phyloP scores from a whole-genome alignment of 2,888 invertebrate genomes.

The Acleris cristana region DNA sequence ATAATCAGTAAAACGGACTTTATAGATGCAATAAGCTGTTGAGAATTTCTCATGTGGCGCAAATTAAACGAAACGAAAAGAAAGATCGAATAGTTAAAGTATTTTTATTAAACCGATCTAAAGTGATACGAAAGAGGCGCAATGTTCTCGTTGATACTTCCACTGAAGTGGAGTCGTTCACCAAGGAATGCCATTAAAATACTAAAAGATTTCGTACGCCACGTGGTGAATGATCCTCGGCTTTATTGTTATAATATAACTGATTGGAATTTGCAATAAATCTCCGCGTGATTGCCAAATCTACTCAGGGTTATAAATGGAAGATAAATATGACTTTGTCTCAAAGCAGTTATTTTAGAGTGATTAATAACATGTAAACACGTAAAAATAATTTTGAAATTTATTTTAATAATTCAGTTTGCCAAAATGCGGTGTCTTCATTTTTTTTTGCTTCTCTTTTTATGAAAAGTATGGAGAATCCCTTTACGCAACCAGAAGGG shows the following conservation, averaged over 20 bases:
- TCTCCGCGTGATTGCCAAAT: slow-evolving; percentile 57
- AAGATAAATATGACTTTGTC: slow-evolving; percentile 19
- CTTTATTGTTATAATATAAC: slow-evolving; percentile 57
- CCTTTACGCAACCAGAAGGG: no score
- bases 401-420: not conserved
- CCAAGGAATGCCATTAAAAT: slow-evolving; percentile 66
- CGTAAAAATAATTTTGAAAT: not conserved
- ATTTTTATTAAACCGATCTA: slow-evolving; percentile 17
- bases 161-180: slow-evolving; percentile 59
- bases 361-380: not conserved
- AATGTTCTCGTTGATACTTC: slow-evolving; percentile 57
- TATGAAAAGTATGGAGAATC: no score
- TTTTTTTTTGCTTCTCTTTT: no score
- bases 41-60: no score
- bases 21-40: no score
- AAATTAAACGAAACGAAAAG: not conserved
- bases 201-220: slow-evolving; percentile 59
- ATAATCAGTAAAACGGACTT: no score
- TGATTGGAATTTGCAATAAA: slow-evolving; percentile 69
- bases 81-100: not conserved
- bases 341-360: slow-evolving; percentile 26
- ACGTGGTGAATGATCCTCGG: slow-evolving; percentile 59
- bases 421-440: no score
- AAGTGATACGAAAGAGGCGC: slow-evolving; percentile 48
- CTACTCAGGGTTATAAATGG: slow-evolving; percentile 41